Evolutionary conservation across 1,140 invertebrate species (phyloP), one percentile per base, ranked within the genome.

Genomic region (Calliphora vicina): DNA sequence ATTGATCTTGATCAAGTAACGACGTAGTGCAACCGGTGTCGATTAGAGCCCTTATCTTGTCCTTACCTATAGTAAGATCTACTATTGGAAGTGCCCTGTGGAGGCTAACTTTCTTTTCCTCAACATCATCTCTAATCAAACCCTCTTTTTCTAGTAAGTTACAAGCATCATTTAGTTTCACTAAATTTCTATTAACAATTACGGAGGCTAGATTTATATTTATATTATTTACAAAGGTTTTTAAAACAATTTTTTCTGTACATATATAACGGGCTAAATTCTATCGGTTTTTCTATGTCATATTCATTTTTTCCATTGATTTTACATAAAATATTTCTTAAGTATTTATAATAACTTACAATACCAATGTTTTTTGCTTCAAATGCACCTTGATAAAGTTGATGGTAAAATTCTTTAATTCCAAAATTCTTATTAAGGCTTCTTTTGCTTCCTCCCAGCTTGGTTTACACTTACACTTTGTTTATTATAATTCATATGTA

Each of bases 381-480:
- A 25, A 82, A 73, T 1, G 67, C 71, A 15, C 50, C 57, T 29
- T 82, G 81, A 29, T 72, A 72, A 9, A 82, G n/a, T 71, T 82
- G 73, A 45, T 84, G 73, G 43, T 82, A 84, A 6, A 81, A 43
- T 27, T 84, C 81, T 29, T 82, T 61, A 17, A 84, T 81, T 26
- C 81, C 83, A 84, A 84, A 84, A 74, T 84, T 84, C 23, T 71
- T 45, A 84, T 80, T 45, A 84, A 80, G 23, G 71, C 80, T n/a
- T 43, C 26, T 82, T 84, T 84, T 23, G 43, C 29, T 26, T 80
- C 61, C n/a, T 67, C 61, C 74, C 74, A 84, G 15, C 23, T 73
- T 26, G 83, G 82, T 67, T 82, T 72, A n/a, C n/a, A n/a, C 84
- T 80, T 85, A 83, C 43, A 85, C 81, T 81, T 85, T 85, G 72